A percentile compares a stretch with the other conserved stretches of the same genome.
These are phyloP conservation scores for Netelia inedita DNA, from an alignment of 2,888 invertebrate genomes.

Conservation along the genomic window DNA sequence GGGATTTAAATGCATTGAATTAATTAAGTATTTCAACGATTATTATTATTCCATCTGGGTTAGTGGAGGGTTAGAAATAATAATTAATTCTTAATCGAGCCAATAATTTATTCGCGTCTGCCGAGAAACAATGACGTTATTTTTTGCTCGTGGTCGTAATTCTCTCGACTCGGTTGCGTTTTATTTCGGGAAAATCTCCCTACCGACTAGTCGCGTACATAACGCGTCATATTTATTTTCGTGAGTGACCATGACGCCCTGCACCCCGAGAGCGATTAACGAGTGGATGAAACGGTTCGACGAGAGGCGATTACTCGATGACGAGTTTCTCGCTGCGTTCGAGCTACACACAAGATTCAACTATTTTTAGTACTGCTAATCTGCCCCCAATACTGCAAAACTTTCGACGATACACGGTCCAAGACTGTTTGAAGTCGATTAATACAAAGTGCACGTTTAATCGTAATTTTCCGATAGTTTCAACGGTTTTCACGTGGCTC, in stretches of 20 bases:
- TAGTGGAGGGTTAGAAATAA: too few species aligned
- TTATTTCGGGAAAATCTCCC: conserved; percentile 47
- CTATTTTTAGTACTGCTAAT: conserved; percentile 61
- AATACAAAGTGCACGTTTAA: not conserved
- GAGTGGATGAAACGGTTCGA: conserved; percentile 60
- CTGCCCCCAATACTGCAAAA: conserved; percentile 25
- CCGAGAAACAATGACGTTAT: conserved; percentile 2
- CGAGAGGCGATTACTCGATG: conserved; percentile 63
- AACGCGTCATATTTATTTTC: conserved; percentile 66
- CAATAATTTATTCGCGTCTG: not conserved
- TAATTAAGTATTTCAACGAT: too few species aligned
- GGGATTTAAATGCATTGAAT: too few species aligned
- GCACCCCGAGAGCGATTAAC: conserved; percentile 46
- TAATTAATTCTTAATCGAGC: not conserved
- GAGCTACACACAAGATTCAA: conserved; percentile 11
- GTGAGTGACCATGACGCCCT: conserved; percentile 55
- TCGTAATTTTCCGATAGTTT: too few species aligned
- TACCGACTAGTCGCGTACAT: not conserved
- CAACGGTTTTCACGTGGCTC: not conserved
- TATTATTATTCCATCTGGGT: too few species aligned
- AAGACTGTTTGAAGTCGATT: conserved; percentile 11
- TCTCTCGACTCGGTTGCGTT: conserved; percentile 7
- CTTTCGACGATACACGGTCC: conserved; percentile 12
- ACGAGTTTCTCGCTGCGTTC: conserved; percentile 56
- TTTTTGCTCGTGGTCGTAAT: conserved; percentile 23